Base-by-base conservation (phyloP, 2,888 invertebrate species). In the Geophilus truncorum region DNA sequence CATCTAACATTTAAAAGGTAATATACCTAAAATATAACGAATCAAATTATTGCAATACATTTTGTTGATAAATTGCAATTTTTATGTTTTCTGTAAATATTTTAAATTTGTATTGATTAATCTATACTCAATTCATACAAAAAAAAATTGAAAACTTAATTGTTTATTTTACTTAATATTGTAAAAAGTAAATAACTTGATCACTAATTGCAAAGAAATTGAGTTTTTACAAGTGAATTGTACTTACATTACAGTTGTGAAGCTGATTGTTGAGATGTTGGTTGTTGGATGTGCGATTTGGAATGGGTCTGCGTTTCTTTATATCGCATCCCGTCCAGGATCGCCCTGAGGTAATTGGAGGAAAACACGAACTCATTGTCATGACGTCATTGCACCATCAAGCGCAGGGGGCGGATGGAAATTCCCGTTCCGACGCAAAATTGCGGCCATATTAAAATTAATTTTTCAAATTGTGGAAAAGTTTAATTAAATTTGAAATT, bases 291-390 rank as follows among this genome's bases (percentile, higher is more conserved):
- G 25, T 23, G 62, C 28, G 62, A 10, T 45, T 45, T 12, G 62
- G 62, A 25, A 62, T 25, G 25, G 21, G 25, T 9, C 62, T 25
- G 62, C 25, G 62, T 62, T 28, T 62, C 62, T 62, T 62, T 62
- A 62, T 62, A 62, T 62, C 62, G 62, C 62, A 23, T 62, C 62
- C 7, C 25, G 62, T 25, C 28, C 62, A 62, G 62, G 62, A 62
- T 62, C 23, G 62, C 62, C 62, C 62, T 23, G 62, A 62, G 62
- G 23, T 62, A 62, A 62, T 62, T 62, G 62, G 62, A 62, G 25
- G 62, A 62, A 62, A 62, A 62, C 28, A 62, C 62, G 62, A 62
- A 62, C 23, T 62, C 62, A 62, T 62, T 62, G 62, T 62, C 62
- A 28, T 62, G 62, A 62, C 62, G 62, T 62, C 62, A 62, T 21